phyloP scores from a whole-genome alignment of 2,113 vertebrate genomes.

The Chauna torquata region DNA sequence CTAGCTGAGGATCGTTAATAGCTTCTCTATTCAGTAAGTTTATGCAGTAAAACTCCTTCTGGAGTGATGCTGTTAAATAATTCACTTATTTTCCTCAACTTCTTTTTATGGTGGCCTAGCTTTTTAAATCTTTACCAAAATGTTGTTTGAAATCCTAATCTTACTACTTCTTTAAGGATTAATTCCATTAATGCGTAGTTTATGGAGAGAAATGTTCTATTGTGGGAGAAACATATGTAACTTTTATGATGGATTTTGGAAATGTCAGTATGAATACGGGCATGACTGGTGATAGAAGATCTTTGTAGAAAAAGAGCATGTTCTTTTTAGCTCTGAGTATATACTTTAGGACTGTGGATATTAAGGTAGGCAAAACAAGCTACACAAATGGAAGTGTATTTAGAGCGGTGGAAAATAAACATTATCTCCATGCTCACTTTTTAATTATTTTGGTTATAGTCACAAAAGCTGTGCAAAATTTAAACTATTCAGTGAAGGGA shows the following conservation, averaged over 20 bases:
- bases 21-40: background rate
- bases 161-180: constrained; percentile 4
- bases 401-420: background rate
- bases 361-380: background rate
- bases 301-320: background rate
- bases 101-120: background rate
- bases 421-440: background rate
- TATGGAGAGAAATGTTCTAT: background rate
- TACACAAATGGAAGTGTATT: background rate
- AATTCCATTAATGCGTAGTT: background rate
- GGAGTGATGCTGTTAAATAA: constrained; percentile 24
- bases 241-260: background rate
- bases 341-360: background rate
- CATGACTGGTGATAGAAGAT: background rate
- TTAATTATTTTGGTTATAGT: background rate
- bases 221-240: background rate
- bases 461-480: background rate
- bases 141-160: constrained; percentile 1
- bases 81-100: background rate
- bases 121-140: background rate
- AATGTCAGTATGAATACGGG: background rate
- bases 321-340: background rate
- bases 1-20: constrained; percentile 24
- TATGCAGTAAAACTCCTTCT: constrained; percentile 14
- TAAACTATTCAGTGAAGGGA: background rate